Evolutionary conservation across 2,113 vertebrate genomes (phyloP).

Genomic region (Thalassoma bifasciatum): DNA sequence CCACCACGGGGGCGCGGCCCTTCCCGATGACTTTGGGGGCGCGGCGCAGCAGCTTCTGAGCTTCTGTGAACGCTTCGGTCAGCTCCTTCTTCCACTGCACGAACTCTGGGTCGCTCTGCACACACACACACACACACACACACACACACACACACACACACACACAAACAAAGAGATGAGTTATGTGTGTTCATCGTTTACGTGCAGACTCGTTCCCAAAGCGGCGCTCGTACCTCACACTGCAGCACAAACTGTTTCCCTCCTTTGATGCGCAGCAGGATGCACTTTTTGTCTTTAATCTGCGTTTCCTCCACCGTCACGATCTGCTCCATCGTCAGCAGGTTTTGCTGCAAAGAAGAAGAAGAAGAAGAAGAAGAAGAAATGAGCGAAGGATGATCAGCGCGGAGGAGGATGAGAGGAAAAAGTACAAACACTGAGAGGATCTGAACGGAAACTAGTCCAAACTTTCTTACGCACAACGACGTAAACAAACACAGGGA

Average conservation of each 20-base stretch:
- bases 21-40: conserved; percentile 97
- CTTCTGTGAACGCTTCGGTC: conserved; percentile 92
- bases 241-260: conserved; percentile 98
- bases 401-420: neutral
- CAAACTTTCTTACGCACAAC: too few relatives aligned
- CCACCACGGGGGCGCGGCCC: conserved; percentile 85
- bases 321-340: conserved; percentile 98
- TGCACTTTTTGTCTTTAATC: conserved; percentile 98
- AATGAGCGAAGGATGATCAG: too few relatives aligned
- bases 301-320: conserved; percentile 96
- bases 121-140: too few relatives aligned
- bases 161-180: neutral
- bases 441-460: too few relatives aligned
- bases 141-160: too few relatives aligned
- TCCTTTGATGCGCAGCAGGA: conserved; percentile 96
- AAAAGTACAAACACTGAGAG: too few relatives aligned
- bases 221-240: conserved; percentile 88
- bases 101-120: conserved; percentile 95
- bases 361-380: conserved; percentile 16
- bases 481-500: neutral
- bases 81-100: conserved; percentile 99
- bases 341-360: conserved; percentile 89
- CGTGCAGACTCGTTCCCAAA: neutral
- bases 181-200: neutral
- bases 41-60: conserved; percentile 93